Conservation (phyloP, 1,140 invertebrate genomes). For the Drosophila santomea region DNA sequence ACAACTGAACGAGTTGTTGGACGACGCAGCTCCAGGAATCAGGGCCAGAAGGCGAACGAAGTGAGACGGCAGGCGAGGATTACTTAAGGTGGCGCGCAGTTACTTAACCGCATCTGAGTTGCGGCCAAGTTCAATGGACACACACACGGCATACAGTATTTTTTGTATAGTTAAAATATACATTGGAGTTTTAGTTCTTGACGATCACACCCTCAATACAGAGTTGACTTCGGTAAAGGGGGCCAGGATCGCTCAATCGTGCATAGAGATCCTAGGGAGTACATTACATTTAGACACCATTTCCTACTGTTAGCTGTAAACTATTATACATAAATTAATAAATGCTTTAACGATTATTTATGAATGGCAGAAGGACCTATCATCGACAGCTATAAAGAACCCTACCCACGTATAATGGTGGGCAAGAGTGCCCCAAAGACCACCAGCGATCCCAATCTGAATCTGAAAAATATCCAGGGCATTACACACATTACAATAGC, state of each 20-base stretch:
- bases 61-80: slow-evolving; percentile 29
- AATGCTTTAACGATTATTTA: slow-evolving; percentile 73
- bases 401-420: neutral
- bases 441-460: neutral
- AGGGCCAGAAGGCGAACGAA: slow-evolving; percentile 18
- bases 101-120: slow-evolving; percentile 72
- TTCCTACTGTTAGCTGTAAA: slow-evolving; percentile 83
- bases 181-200: slow-evolving; percentile 69
- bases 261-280: slow-evolving; percentile 61
- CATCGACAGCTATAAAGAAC: neutral
- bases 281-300: slow-evolving; percentile 79
- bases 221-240: slow-evolving; percentile 67
- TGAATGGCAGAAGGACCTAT: neutral
- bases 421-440: neutral
- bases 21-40: slow-evolving; percentile 67
- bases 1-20: slow-evolving; percentile 74
- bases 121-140: slow-evolving; percentile 48
- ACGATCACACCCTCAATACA: slow-evolving; percentile 31
- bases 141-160: slow-evolving; percentile 73
- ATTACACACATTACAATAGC: no score
- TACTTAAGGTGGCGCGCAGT: slow-evolving; percentile 71
- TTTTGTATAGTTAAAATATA: slow-evolving; percentile 83
- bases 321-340: slow-evolving; percentile 76
- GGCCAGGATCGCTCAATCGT: slow-evolving; percentile 41
- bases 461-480: no score